Evolutionary conservation across 2,888 invertebrate species (phyloP), one percentile per base, ranked within the genome.

Genomic region (Orthosia gracilis): DNA sequence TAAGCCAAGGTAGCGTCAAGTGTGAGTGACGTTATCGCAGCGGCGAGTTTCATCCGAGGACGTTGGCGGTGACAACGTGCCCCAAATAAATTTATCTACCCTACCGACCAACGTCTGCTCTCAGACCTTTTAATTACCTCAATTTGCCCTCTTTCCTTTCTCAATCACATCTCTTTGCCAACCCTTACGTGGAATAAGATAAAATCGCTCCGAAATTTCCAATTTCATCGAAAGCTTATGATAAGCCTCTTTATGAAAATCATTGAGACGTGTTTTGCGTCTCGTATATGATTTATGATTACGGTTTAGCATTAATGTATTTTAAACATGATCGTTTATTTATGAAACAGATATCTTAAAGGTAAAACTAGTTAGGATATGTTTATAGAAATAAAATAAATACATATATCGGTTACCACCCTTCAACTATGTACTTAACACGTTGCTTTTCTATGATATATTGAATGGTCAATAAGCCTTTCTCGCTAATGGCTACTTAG

Each of bases 11-110:
- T 87, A 91, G 84, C 85, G 87, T 89, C 90, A 90, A 91, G 91
- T 92, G 93, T 91, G 92, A 94, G 90, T 94, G 95, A 94, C 95
- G 89, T 94, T 95, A 95, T 95, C 95, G 88, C 84, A 7, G 57
- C 85, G 82, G 85, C 88, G 90, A 89, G 89, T 91, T 88, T 91
- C 92, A 91, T 91, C 64, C 73, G 66, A 47, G 82, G 86, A 81
- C 86, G 84, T 86, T 85, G 88, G 85, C 86, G 85, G 79, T 84
- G 84, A 69, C 85, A 83, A 82, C 88, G 81, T 86, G 83, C 82
- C 87, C 87, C 85, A 87, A 90, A 92, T 91, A 88, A 81, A 90
- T 88, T 94, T 94, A 94, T 94, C 94, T 92, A 84, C 85, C 87
- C 84, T 65, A 76, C 80, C 40, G 59, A 65, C 64, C 73, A 87